Evolutionary conservation across 2,113 vertebrate genomes (phyloP).

Genomic region (Rhineura floridana): DNA sequence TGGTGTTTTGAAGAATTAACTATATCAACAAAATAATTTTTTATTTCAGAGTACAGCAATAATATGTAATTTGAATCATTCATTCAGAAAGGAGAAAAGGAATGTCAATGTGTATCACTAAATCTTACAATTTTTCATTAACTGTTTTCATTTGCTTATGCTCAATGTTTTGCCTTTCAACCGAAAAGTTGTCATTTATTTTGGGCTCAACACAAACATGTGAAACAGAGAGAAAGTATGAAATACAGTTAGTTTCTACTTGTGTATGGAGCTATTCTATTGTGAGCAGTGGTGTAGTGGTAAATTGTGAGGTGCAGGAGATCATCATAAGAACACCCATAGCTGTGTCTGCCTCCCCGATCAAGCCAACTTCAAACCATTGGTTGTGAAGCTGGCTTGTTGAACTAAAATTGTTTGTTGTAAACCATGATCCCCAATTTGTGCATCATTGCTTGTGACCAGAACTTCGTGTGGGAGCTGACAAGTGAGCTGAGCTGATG

Average conservation of each 20-base stretch:
- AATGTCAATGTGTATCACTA: slow-evolving; percentile 17
- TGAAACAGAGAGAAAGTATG: neutral
- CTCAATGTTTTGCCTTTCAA: slow-evolving; percentile 33
- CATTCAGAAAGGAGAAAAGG: neutral
- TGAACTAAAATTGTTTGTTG: too few species aligned
- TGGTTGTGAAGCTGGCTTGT: too few species aligned
- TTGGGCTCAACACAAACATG: slow-evolving; percentile 31
- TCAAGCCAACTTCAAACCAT: too few species aligned
- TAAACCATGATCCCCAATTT: too few species aligned
- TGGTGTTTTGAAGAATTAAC: slow-evolving; percentile 33
- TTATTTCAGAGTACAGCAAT: neutral
- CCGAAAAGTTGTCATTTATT: slow-evolving; percentile 55
- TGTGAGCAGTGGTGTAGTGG: too few species aligned
- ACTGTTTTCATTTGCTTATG: slow-evolving; percentile 52
- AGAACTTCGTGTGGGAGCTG: too few species aligned
- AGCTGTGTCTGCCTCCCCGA: too few species aligned
- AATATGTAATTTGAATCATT: neutral
- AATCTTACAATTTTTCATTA: slow-evolving; percentile 44
- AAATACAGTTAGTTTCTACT: neutral
- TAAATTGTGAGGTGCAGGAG: too few species aligned
- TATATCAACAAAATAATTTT: slow-evolving; percentile 23
- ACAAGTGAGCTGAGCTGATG: too few species aligned
- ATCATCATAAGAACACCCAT: too few species aligned
- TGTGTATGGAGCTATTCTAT: neutral
- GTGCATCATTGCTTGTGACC: too few species aligned